Base-by-base conservation (phyloP, 2,797 vertebrate genomes). In the Anas flavirostris region DNA sequence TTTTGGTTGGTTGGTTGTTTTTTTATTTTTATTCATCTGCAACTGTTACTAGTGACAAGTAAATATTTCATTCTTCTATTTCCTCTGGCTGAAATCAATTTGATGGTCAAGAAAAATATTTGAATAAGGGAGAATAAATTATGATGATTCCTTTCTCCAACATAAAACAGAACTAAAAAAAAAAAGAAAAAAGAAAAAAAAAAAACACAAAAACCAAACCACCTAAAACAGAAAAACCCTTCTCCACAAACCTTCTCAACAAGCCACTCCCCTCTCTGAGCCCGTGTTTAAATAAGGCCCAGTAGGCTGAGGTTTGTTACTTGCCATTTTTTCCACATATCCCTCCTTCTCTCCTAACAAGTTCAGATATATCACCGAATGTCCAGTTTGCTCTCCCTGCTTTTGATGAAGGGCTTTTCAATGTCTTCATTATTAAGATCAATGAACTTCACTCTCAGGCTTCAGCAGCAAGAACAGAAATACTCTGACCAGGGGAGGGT, bases 401-500 rank as follows among this genome's bases (percentile, higher is more conserved):
- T 41, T 94, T 85, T 63, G 63, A 62, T 82, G 70, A 79, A 92
- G 77, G 70, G 80, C 75, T 86, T 94, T 58, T 83, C 77, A 66
- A 46, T 69, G 73, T 78, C 62, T 81, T 91, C 62, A 33, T 90
- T 88, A 90, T 1, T 53, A 82, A 94, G 87, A 94, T 90, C 88
- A 92, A 91, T 69, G 55, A 88, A 86, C 82, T 88, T 19, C 19
- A 66, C 85, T 74, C 64, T 91, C 64, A 56, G 77, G 46, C 69
- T 92, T 86, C 74, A 85, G 46, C 48, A 90, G 55, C 84, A 82
- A 59, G 31, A 81, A 80, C 16, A 66, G 16, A 18, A 93, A 44
- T 25, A 43, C 56, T 86, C n/a, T 55, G 15, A 63, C 62, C 50
- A 78, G 23, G 87, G 13, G 16, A 75, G 1, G 2, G 35, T 31